Conservation (phyloP, 2,888 invertebrate species). For the Hirtodrosophila alboralis region DNA sequence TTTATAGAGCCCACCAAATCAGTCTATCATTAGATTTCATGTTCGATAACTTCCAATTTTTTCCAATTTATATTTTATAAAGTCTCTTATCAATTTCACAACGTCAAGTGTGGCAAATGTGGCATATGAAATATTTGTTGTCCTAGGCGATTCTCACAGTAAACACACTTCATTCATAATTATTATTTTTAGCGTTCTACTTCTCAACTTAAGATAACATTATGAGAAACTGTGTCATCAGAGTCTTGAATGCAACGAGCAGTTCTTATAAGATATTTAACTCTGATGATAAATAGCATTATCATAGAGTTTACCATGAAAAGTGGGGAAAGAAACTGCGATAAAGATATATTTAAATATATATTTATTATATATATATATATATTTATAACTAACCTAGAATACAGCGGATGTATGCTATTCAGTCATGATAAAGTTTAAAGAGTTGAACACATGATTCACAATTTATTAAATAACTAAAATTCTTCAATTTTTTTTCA, state of each 20-base stretch:
- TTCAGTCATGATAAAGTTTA: no score
- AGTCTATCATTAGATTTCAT: slow-evolving; percentile 3
- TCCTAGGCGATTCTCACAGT: slow-evolving; percentile 44
- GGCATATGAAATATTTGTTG: slow-evolving; percentile 37
- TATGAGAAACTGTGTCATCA: slow-evolving; percentile 6
- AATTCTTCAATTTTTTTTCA: no score
- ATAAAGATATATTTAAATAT: no score
- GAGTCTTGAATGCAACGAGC: no score
- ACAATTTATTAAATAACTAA: no score
- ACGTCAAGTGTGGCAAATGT: slow-evolving; percentile 28
- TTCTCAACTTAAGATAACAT: neutral
- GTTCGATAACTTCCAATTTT: slow-evolving; percentile 20
- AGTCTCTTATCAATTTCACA: slow-evolving; percentile 69
- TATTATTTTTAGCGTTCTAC: neutral
- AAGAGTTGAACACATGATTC: no score
- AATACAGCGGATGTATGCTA: neutral
- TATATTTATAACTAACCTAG: no score
- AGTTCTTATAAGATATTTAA: no score
- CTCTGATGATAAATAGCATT: slow-evolving; percentile 5
- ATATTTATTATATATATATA: no score
- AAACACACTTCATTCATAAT: neutral
- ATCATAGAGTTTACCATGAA: slow-evolving; percentile 1
- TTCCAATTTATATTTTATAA: neutral
- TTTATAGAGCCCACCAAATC: slow-evolving; percentile 33
- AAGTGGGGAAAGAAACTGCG: neutral